These are phyloP conservation scores for Megaceryle alcyon DNA, from an alignment of 2,797 vertebrate genomes.

Conservation along the genomic window DNA sequence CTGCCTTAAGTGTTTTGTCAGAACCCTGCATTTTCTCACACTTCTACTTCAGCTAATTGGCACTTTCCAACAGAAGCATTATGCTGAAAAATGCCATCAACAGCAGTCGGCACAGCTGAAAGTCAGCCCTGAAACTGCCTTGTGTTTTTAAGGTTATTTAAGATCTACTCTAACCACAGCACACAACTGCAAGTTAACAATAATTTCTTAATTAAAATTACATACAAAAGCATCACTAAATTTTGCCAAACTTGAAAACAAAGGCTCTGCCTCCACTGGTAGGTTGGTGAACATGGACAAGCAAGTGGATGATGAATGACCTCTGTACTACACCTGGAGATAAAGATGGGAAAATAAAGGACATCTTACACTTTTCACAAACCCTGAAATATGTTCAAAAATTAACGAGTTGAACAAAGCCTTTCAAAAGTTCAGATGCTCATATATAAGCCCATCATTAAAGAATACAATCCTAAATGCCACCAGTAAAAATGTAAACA, in stretches of 20 bases:
- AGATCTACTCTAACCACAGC: not conserved
- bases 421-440: not conserved
- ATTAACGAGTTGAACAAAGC: not conserved
- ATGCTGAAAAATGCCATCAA: slow-evolving; percentile 5
- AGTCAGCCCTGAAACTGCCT: not conserved
- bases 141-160: not conserved
- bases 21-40: not conserved
- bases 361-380: not conserved
- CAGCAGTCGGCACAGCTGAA: not conserved
- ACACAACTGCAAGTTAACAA: not conserved
- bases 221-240: not conserved
- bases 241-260: not conserved
- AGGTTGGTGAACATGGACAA: not conserved
- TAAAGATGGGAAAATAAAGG: not conserved
- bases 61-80: not conserved
- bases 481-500: not conserved
- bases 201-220: slow-evolving; percentile 5
- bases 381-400: not conserved
- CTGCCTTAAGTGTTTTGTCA: not conserved
- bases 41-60: slow-evolving; percentile 12
- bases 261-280: not conserved
- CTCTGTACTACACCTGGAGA: not conserved
- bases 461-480: not conserved
- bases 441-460: not conserved
- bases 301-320: not conserved